Percentiles rank a stretch among this genome's conserved stretches.
phyloP scores from a whole-genome alignment of 2,888 invertebrate genomes.

The Acanthoscelides obtectus region DNA sequence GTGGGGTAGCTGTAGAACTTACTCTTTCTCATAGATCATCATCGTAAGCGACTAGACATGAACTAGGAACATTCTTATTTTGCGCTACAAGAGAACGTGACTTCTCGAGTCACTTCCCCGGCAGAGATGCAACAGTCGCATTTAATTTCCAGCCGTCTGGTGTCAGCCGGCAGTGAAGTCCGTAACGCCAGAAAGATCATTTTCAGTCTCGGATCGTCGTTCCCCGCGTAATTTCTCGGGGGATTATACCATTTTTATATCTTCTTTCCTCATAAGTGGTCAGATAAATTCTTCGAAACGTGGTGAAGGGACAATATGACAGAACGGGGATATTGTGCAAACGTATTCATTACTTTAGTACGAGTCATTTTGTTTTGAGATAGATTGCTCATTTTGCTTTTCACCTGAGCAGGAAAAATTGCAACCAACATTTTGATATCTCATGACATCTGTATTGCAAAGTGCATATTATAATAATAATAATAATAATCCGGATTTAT shows the following conservation, averaged over 20 bases:
- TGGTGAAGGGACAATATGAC: background rate
- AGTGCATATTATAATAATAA: no score
- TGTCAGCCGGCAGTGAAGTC: background rate
- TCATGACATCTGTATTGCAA: no score
- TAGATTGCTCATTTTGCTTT: no score
- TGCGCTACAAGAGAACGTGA: background rate
- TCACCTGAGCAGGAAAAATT: no score
- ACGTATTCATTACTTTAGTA: background rate
- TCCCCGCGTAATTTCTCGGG: background rate
- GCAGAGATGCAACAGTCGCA: background rate
- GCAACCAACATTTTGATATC: no score
- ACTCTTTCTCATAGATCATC: no score
- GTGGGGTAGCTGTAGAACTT: no score
- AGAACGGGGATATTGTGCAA: background rate
- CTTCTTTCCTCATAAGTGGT: background rate
- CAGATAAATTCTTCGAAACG: background rate
- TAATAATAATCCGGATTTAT: no score
- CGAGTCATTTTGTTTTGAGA: no score
- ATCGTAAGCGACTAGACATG: no score
- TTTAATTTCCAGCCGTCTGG: background rate
- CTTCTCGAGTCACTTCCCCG: background rate
- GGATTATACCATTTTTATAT: background rate
- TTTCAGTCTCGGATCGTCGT: background rate
- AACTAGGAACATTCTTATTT: background rate
- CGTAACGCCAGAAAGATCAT: background rate